Conservation (phyloP, 2,888 invertebrate genomes). For the Lutraria lutraria region DNA sequence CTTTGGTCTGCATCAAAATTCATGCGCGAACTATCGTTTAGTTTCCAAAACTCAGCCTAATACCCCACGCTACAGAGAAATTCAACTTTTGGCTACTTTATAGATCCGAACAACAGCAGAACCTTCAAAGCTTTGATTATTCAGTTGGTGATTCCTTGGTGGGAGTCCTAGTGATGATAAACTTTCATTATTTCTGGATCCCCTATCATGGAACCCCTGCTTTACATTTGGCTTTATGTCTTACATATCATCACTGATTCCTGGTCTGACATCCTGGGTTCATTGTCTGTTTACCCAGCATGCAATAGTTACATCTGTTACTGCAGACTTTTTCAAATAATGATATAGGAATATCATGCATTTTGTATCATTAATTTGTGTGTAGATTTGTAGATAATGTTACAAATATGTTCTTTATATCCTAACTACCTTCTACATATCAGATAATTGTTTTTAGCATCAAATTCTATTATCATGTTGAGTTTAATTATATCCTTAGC, state of each 20-base stretch:
- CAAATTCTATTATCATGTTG: not conserved
- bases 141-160: not conserved
- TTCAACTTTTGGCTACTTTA: no score
- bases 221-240: not conserved
- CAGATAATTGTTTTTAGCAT: not conserved
- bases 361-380: no score
- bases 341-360: no score
- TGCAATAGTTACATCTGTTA: not conserved
- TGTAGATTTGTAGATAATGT: no score
- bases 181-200: not conserved
- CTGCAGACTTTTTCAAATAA: not conserved
- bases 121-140: no score
- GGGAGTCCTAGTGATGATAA: not conserved
- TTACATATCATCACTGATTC: not conserved
- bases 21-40: no score
- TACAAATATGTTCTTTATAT: not conserved
- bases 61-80: no score
- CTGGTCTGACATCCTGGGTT: not conserved
- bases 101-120: no score
- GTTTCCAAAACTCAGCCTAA: no score
- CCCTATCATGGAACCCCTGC: not conserved
- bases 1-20: no score
- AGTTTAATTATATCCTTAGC: not conserved
- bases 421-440: not conserved
- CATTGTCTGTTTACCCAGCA: conserved; percentile 1